Conservation (phyloP, 2,113 vertebrate genomes). For the Erythrocercus mccallii region DNA sequence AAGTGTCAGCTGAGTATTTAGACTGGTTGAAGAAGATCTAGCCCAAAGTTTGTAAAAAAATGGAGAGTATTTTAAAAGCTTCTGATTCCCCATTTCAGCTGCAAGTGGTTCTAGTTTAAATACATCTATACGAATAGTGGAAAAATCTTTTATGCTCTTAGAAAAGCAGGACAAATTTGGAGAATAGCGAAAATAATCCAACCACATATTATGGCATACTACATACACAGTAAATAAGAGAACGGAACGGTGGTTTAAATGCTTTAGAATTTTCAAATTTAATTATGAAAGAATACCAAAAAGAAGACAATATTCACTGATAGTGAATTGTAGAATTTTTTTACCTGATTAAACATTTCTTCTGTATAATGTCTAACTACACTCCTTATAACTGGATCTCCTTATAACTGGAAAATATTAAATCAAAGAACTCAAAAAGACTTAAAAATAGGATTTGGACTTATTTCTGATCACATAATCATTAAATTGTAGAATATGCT, state of each 20-base stretch:
- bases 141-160: background rate
- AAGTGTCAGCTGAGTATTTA: background rate
- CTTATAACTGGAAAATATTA: background rate
- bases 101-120: background rate
- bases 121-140: background rate
- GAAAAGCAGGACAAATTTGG: background rate
- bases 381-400: background rate
- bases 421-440: background rate
- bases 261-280: background rate
- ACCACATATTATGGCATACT: background rate
- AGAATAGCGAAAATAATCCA: background rate
- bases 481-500: background rate
- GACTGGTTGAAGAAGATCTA: background rate
- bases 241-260: background rate
- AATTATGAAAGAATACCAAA: background rate
- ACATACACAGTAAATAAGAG: background rate
- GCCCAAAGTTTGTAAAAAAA: background rate
- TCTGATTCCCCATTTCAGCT: background rate
- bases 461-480: background rate
- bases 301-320: background rate
- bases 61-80: background rate
- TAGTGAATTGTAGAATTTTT: background rate
- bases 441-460: background rate
- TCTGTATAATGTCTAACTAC: background rate
- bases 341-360: background rate